Evolutionary conservation across 2,797 vertebrate species (phyloP), one percentile per base, ranked within the genome.

Genomic region (Cuniculus paca): DNA sequence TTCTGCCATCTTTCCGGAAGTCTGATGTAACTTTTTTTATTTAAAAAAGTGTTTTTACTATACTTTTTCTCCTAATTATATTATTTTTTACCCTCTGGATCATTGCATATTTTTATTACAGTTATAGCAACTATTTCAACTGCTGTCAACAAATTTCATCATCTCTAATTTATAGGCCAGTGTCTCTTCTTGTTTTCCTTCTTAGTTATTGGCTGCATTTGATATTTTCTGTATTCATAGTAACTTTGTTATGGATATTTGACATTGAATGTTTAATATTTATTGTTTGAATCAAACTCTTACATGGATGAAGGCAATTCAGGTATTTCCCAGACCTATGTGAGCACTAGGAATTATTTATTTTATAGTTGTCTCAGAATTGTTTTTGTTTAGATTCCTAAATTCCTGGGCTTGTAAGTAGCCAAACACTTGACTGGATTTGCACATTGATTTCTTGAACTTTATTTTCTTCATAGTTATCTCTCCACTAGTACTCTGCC

Each of bases 161-260:
- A 60, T 95, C 13, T 77, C 19, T 60, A 63, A 84, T 70, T 75
- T 95, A 39, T 45, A 60, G 3, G 5, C 34, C 20, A 58, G 65
- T 86, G 87, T 87, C 45, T 70, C 54, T 77, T 50, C 70, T 50
- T 20, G 34, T 48, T 92, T 96, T n/a, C 39, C 56, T 80, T 36
- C 80, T 50, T 92, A 26, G 36, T 70, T 88, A 58, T 65, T 26
- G 48, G 45, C 65, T 19, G 24, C 2, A 88, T 92, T 81, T 56
- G 16, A 60, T 81, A 36, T n/a, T 82, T 54, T 70, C 31, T 34
- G 0, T 24, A 54, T 86, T 28, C 39, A 42, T 88, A 86, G 5
- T 60, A 90, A 61, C 52, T 78, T 77, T 94, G 12, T 58, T n/a
- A 45, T 65, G 39, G 6, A 58, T 88, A n/a, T 28, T 68, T 77